Percentiles rank a stretch among this genome's conserved stretches.
Conservation (phyloP, 2,888 invertebrate genomes). For the Alcis repandata region DNA sequence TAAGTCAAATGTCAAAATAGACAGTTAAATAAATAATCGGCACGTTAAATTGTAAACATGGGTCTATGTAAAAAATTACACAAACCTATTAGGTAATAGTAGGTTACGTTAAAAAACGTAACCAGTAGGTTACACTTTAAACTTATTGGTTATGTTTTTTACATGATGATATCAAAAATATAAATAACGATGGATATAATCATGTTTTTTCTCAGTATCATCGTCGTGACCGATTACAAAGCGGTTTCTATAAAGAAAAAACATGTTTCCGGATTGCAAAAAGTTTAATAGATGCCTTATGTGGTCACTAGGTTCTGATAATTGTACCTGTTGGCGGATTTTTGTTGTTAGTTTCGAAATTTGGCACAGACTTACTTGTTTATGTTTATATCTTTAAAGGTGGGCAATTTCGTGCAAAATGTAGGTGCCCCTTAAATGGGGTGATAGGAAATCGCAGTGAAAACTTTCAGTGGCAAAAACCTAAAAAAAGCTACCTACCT, state of each 20-base stretch:
- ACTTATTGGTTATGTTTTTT: constrained; percentile 1
- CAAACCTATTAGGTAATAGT: constrained; percentile 5
- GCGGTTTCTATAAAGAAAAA: constrained; percentile 30
- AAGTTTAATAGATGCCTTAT: constrained; percentile 24
- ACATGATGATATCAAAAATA: constrained; percentile 17
- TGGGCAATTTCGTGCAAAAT: too few relatives aligned
- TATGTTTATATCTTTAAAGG: too few relatives aligned
- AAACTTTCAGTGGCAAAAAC: too few relatives aligned
- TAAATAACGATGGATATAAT: constrained; percentile 24
- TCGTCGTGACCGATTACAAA: constrained; percentile 33
- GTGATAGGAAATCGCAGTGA: too few relatives aligned
- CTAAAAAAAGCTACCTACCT: too few relatives aligned
- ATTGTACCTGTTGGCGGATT: background rate
- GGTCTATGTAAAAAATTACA: background rate
- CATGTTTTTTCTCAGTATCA: constrained; percentile 24
- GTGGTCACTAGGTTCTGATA: background rate
- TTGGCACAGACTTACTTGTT: background rate
- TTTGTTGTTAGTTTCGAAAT: background rate
- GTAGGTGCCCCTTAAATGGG: too few relatives aligned
- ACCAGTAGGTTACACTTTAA: too few relatives aligned
- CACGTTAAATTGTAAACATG: background rate
- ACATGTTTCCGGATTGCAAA: constrained; percentile 37
- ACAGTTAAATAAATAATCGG: background rate
- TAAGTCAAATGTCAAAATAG: too few relatives aligned
- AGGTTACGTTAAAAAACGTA: background rate